Evolutionary conservation across 2,797 vertebrate genomes (phyloP).

Genomic region (Myotis daubentonii): DNA sequence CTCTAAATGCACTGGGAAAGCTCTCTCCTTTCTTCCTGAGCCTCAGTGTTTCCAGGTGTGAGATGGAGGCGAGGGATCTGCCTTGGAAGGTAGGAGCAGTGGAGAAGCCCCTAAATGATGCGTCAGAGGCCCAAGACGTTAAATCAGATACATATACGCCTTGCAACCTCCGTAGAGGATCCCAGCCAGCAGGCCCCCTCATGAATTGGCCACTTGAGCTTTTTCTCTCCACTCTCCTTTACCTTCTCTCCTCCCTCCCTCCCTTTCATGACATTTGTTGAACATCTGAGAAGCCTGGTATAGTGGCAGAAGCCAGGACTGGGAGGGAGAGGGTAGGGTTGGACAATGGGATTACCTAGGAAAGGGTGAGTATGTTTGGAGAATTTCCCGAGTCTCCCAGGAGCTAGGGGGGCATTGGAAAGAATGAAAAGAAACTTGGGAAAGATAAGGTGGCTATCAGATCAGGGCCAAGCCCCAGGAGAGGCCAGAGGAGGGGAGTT

Average conservation of each 20-base stretch:
- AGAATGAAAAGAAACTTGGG: not conserved
- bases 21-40: not conserved
- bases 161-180: too few species aligned
- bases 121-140: not conserved
- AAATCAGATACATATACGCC: not conserved
- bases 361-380: not conserved
- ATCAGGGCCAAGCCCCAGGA: not conserved
- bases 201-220: not conserved
- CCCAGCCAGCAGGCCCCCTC: too few species aligned
- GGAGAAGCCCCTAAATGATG: not conserved
- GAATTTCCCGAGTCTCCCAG: not conserved
- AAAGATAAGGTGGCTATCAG: not conserved
- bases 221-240: not conserved
- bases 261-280: not conserved
- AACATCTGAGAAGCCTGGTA: not conserved
- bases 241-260: not conserved
- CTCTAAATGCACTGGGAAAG: not conserved
- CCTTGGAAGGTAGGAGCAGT: not conserved
- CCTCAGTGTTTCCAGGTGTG: not conserved
- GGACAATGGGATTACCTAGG: not conserved
- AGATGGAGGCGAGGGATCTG: not conserved
- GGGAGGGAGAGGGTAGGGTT: not conserved
- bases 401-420: not conserved
- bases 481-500: not conserved
- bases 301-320: not conserved